Evolutionary conservation across 2,797 vertebrate genomes (phyloP), one percentile per base, ranked within the genome.

Genomic region (Otolemur crassicaudatus): DNA sequence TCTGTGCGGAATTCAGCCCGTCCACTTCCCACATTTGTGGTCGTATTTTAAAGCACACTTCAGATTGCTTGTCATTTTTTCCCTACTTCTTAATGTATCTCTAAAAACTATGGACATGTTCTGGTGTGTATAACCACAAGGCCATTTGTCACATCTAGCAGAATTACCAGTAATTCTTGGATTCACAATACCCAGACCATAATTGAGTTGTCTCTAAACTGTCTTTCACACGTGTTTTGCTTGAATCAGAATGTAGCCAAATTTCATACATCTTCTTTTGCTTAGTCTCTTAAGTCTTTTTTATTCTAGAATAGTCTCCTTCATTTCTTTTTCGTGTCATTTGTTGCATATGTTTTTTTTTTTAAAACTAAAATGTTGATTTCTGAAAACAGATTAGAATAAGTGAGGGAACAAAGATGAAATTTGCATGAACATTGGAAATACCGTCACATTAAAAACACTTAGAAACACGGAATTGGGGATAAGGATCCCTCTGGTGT

Each of bases 311-410:
- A 31, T 61, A 91, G 75, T 31, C 20, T 5, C 25, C 23, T 94
- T 77, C 76, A 6, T 90, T 92, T 86, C 85, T 90, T 88, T 81
- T 87, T 23, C 56, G 56, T 61, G 83, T n/a, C 40, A 69, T 84
- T 97, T 93, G 53, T 92, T 91, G 37, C 82, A 70, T 94, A 88
- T 76, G 67, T 25, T 79, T 88, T 61, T 79, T 88, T 61, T 86
- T 12, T 17, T 23, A 25, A 80, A 80, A 75, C 56, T 63, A 63
- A 92, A 92, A 63, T 73, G 22, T 94, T 95, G 94, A 85, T 94
- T 92, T 92, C 72, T 95, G 79, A 95, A 94, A 96, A 75, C 16
- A 86, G 49, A 91, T 90, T 34, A 94, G 92, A 77, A 88, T 29
- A 93, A 87, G 88, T 4, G 2, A 70, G 53, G 37, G 5, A 65